These are phyloP conservation scores for Macrotrachela quadricornifera DNA, from an alignment of 1,140 invertebrate genomes.

Conservation along the genomic window DNA sequence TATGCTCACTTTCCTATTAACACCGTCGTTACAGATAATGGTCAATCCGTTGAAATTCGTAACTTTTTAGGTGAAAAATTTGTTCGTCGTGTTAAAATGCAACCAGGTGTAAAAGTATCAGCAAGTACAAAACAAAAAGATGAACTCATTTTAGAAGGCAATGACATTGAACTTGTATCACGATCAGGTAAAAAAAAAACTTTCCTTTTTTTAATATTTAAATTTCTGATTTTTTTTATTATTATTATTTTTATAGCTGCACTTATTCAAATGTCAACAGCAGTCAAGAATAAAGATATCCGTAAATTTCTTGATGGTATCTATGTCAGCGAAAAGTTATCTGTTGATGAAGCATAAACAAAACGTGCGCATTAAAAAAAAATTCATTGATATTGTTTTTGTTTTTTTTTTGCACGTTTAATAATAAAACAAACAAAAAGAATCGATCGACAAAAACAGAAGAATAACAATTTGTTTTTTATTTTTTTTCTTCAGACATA, in stretches of 20 bases:
- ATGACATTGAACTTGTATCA: constrained; percentile 89
- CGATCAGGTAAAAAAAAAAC: constrained; percentile 31
- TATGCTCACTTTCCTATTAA: constrained; percentile 99
- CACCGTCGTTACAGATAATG: constrained; percentile 60
- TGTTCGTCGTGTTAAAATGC: constrained; percentile 81
- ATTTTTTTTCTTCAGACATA: no score
- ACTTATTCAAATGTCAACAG: constrained; percentile 89
- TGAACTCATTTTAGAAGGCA: constrained; percentile 87
- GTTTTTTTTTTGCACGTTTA: no score
- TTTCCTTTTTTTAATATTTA: no score
- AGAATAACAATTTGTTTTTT: no score
- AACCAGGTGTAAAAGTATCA: constrained; percentile 68
- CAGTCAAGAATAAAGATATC: constrained; percentile 98
- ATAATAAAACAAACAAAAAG: no score
- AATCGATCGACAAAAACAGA: no score
- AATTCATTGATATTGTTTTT: no score
- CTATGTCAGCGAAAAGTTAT: constrained; percentile 84
- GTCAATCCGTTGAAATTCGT: constrained; percentile 44
- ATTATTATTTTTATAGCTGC: constrained; percentile 47
- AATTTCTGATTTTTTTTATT: no score
- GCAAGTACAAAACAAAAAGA: constrained; percentile 88
- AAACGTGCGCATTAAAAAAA: no score
- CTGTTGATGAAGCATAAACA: not conserved
- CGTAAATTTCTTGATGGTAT: constrained; percentile 98
- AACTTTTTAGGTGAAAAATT: constrained; percentile 98